Evolutionary conservation across 1,140 invertebrate species (phyloP).

Genomic region (Zaprionus ornatus): DNA sequence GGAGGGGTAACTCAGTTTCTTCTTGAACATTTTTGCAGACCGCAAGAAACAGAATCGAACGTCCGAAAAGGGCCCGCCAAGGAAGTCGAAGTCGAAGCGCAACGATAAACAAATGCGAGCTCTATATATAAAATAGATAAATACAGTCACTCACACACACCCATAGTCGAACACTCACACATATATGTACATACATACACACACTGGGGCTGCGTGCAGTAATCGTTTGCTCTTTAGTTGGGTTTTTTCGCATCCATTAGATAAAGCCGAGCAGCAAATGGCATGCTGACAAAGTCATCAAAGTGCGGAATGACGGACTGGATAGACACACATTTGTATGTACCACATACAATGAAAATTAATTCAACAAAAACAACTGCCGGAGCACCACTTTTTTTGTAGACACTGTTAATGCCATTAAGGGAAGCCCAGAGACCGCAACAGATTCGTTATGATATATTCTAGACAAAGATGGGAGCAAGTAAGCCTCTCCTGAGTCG

Average conservation of each 20-base stretch:
- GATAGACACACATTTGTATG: background rate
- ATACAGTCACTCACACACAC: constrained; percentile 4
- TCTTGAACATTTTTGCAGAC: constrained; percentile 45
- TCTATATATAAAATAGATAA: constrained; percentile 55
- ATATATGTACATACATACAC: too few species aligned
- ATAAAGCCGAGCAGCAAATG: constrained; percentile 40
- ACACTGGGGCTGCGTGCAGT: constrained; percentile 6
- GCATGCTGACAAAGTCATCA: constrained; percentile 48
- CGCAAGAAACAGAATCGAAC: constrained; percentile 38
- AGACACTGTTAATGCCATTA: constrained; percentile 65
- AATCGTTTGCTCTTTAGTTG: constrained; percentile 14
- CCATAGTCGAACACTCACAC: too few species aligned
- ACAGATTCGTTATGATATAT: constrained; percentile 18
- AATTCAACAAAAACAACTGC: constrained; percentile 53
- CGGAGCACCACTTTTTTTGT: constrained; percentile 31
- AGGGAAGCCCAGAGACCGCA: constrained; percentile 8
- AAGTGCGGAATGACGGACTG: constrained; percentile 29
- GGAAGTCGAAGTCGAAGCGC: constrained; percentile 64
- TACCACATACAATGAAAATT: constrained; percentile 27
- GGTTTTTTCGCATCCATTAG: constrained; percentile 31
- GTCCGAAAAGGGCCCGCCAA: constrained; percentile 44
- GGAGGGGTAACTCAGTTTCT: background rate
- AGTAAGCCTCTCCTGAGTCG: constrained; percentile 5
- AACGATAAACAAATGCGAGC: constrained; percentile 63
- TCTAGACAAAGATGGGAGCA: constrained; percentile 40